Conservation (phyloP, 2,113 vertebrate species). For the Apodemus sylvaticus region DNA sequence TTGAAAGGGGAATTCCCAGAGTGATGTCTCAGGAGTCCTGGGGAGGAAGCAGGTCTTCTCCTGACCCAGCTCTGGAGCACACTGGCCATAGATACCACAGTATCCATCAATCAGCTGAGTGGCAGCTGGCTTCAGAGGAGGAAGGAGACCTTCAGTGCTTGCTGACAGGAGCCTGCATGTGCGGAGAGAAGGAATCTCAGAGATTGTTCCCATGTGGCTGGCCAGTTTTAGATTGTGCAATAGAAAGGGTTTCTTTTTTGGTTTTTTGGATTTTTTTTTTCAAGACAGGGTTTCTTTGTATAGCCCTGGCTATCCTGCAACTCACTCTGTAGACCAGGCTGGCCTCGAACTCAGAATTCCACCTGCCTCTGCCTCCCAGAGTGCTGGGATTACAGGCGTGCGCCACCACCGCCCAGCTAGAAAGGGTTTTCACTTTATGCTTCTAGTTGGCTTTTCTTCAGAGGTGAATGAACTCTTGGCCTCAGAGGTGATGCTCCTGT, state of each 20-base stretch:
- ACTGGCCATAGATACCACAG: neutral
- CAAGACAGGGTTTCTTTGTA: too few species aligned
- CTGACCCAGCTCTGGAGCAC: neutral
- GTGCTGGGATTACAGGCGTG: too few species aligned
- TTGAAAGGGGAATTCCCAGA: neutral
- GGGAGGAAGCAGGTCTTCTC: neutral
- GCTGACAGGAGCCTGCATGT: neutral
- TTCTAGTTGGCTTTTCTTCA: neutral
- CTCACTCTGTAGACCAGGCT: too few species aligned
- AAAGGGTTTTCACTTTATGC: neutral
- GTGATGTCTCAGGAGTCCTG: neutral
- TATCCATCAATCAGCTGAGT: neutral
- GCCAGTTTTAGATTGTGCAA: neutral
- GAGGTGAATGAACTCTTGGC: neutral
- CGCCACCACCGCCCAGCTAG: too few species aligned
- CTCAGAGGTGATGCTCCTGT: neutral
- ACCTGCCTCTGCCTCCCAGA: too few species aligned
- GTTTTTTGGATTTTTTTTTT: too few species aligned
- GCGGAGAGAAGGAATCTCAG: neutral
- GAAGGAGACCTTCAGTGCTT: neutral
- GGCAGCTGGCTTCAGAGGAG: neutral
- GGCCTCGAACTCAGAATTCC: too few species aligned
- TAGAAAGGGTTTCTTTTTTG: neutral
- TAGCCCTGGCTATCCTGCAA: too few species aligned
- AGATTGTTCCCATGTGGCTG: neutral